A percentile compares a stretch with the other conserved stretches of the same genome.
Conservation (phyloP, 2,113 vertebrate genomes). For the Orthochromis indermauri region DNA sequence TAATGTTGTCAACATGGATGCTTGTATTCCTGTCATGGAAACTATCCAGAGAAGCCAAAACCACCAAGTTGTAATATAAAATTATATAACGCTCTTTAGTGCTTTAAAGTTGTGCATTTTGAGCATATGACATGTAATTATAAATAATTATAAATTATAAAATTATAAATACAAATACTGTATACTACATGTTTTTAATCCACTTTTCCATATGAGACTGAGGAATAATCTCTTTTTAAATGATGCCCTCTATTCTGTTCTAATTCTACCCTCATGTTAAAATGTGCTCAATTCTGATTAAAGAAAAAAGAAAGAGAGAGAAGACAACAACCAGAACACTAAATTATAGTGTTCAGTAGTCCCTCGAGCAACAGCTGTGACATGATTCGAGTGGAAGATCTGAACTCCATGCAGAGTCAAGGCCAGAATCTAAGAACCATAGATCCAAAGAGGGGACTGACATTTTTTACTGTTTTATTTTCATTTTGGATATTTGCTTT, state of each 20-base stretch:
- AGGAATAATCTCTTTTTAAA: neutral
- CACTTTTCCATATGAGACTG: neutral
- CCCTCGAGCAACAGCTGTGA: neutral
- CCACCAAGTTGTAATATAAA: neutral
- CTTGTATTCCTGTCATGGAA: neutral
- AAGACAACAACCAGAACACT: neutral
- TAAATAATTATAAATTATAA: neutral
- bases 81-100: neutral
- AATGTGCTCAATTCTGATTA: neutral
- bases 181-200: neutral
- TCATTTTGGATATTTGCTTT: neutral
- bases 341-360: neutral
- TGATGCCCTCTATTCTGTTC: neutral
- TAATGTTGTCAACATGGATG: neutral
- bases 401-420: neutral
- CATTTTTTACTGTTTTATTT: neutral
- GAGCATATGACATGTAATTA: neutral
- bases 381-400: neutral
- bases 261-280: neutral
- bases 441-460: neutral
- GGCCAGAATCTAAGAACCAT: neutral
- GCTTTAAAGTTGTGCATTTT: neutral
- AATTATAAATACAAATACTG: neutral
- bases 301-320: neutral
- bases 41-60: neutral